Percentiles rank a stretch among this genome's conserved stretches.
phyloP scores from a whole-genome alignment of 37 sponge, comb jelly and placozoan genomes.

The Hormiphora californensis region DNA sequence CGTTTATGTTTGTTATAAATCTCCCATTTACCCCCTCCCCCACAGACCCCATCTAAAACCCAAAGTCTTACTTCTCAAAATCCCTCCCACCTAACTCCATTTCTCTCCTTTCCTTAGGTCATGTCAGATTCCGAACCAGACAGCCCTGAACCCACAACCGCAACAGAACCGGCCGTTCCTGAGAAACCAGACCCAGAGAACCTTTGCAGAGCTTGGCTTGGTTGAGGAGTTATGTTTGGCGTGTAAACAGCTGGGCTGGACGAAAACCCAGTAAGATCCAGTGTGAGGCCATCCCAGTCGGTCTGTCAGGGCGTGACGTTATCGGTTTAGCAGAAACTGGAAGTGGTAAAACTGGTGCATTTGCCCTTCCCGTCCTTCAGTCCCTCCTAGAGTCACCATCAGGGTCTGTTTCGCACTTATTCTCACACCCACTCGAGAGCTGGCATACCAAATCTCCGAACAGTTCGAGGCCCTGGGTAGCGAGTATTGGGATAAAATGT shows the following conservation, averaged over 20 bases:
- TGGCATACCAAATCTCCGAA: conserved; percentile 95
- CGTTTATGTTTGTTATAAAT: too few relatives aligned
- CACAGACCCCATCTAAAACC: too few relatives aligned
- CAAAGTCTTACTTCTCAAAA: too few relatives aligned
- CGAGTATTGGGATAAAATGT: conserved; percentile 83
- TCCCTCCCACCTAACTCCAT: too few relatives aligned
- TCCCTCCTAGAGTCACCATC: conserved; percentile 78
- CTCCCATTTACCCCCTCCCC: too few relatives aligned
- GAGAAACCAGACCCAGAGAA: too few relatives aligned
- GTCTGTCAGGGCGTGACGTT: conserved; percentile 76
- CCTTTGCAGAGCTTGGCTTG: conserved; percentile 60
- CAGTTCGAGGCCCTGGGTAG: conserved; percentile 90
- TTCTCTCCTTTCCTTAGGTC: too few relatives aligned
- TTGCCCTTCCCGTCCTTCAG: conserved; percentile 90
- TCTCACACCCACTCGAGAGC: conserved; percentile 95
- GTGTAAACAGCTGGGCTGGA: conserved; percentile 76
- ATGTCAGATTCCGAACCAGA: too few relatives aligned
- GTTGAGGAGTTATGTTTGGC: conserved; percentile 86
- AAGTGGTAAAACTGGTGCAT: conserved; percentile 95
- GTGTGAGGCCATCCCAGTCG: conserved; percentile 82
- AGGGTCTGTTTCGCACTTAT: conserved; percentile 88
- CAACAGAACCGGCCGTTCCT: too few relatives aligned
- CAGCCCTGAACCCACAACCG: too few relatives aligned
- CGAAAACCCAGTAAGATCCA: conserved; percentile 85
- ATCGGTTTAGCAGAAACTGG: conserved; percentile 98